Conservation (phyloP, 2,113 vertebrate species). For the Saguinus midas region DNA sequence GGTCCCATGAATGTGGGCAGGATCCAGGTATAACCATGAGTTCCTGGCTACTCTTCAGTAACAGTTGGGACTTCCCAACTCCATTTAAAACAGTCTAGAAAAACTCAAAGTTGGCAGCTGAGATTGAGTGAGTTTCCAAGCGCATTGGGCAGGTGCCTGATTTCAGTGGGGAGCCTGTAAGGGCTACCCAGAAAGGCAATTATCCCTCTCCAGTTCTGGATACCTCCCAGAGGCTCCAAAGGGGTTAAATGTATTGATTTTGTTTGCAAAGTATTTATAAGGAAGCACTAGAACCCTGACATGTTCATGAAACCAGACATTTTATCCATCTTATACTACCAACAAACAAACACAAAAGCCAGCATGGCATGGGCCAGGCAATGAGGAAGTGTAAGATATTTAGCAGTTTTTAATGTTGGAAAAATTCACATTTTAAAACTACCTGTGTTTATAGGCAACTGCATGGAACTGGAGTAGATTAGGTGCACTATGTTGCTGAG, state of each 20-base stretch:
- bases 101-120: neutral
- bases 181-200: neutral
- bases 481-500: neutral
- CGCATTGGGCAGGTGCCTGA: neutral
- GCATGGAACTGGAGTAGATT: neutral
- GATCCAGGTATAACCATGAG: neutral
- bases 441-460: neutral
- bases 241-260: neutral
- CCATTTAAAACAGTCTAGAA: slow-evolving; percentile 50
- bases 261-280: slow-evolving; percentile 25
- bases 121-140: neutral
- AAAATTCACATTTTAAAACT: neutral
- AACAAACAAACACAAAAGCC: neutral
- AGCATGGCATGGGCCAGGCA: neutral
- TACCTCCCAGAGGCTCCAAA: neutral
- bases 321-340: neutral
- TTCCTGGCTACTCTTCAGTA: slow-evolving; percentile 19
- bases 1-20: neutral
- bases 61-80: neutral
- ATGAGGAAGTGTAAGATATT: neutral
- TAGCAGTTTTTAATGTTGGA: neutral
- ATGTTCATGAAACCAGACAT: neutral
- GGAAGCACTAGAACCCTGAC: slow-evolving; percentile 2
- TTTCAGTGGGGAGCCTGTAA: neutral
- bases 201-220: neutral